These are phyloP conservation scores for Chymomyza procnemis DNA, from an alignment of 2,888 invertebrate species.

Conservation along the genomic window DNA sequence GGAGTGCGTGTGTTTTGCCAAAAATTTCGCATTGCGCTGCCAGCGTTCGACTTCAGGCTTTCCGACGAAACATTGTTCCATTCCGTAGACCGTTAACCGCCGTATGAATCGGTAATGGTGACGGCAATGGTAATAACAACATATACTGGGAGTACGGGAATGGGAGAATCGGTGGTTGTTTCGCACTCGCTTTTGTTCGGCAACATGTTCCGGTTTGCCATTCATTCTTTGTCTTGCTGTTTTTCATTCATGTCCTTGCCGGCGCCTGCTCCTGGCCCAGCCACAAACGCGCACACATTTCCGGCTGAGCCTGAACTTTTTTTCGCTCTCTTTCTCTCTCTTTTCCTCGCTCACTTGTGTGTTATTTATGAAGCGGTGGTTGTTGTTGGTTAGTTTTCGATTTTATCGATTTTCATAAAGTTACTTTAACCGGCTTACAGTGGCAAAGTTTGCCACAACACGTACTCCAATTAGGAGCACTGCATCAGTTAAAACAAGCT, in stretches of 20 bases:
- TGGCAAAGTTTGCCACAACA: not conserved
- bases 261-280: constrained; percentile 37
- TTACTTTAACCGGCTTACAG: constrained; percentile 31
- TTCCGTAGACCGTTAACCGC: constrained; percentile 46
- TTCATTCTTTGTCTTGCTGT: constrained; percentile 33
- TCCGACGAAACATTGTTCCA: constrained; percentile 62
- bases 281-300: constrained; percentile 46
- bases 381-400: constrained; percentile 60
- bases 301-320: constrained; percentile 33
- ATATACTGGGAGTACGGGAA: not conserved
- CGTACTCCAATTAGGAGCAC: not conserved
- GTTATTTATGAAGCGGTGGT: constrained; percentile 29
- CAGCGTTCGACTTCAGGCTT: constrained; percentile 36
- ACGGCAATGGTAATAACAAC: not conserved
- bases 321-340: not conserved
- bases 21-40: constrained; percentile 52
- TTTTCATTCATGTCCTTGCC: constrained; percentile 7
- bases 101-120: not conserved
- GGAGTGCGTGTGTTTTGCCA: constrained; percentile 3
- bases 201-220: constrained; percentile 54
- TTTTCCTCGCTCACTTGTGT: not conserved
- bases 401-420: constrained; percentile 70
- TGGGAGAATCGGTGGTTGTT: constrained; percentile 51
- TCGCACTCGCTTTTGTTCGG: constrained; percentile 35
- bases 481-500: not conserved